Percentiles rank a stretch among this genome's conserved stretches.
Evolutionary conservation across 2,888 invertebrate species (phyloP).

Genomic region (Synergus umbraculus): DNA sequence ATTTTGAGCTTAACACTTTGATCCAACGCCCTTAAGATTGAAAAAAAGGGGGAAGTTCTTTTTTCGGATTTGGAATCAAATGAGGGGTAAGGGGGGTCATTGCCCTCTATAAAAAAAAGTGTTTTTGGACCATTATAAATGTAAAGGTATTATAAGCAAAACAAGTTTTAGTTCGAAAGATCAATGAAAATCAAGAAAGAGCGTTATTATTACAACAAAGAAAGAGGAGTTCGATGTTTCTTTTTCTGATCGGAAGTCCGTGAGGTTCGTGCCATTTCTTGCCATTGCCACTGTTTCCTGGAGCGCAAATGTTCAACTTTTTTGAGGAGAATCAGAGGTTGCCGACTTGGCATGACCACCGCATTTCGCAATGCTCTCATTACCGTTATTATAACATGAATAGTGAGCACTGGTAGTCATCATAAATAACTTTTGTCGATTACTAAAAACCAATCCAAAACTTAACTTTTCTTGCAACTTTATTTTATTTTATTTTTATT

Average conservation of each 20-base stretch:
- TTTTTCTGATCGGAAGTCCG: background rate
- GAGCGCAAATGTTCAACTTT: background rate
- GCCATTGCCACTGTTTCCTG: background rate
- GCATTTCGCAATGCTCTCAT: background rate
- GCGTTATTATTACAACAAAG: background rate
- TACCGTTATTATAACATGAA: background rate
- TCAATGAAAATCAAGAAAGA: background rate
- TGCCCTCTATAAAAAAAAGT: no score
- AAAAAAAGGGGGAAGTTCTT: no score
- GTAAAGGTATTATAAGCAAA: background rate
- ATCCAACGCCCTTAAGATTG: no score
- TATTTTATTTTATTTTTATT: constrained; percentile 1
- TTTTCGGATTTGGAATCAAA: no score
- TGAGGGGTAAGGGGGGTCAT: no score
- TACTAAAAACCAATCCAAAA: background rate
- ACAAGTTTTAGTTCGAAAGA: background rate
- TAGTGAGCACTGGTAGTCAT: background rate
- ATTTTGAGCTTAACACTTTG: no score
- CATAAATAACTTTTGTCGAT: background rate
- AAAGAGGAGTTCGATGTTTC: background rate
- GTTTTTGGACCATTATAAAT: no score
- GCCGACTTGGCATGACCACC: background rate
- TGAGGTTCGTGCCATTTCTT: background rate
- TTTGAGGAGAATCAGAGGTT: background rate
- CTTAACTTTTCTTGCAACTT: background rate